phyloP scores from a whole-genome alignment of 2,888 invertebrate species.

The Andrena praecox region DNA sequence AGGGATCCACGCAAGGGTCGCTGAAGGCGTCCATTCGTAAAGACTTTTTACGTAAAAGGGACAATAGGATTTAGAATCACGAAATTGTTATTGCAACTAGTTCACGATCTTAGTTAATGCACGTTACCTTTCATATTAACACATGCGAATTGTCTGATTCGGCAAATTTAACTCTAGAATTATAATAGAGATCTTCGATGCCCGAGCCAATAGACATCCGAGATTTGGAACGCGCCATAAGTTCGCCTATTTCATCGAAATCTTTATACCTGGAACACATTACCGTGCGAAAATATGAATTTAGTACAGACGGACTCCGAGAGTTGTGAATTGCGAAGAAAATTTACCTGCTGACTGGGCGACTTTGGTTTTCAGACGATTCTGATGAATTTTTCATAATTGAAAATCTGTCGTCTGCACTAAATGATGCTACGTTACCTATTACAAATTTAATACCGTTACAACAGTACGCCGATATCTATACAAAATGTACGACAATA shows the following conservation, averaged over 20 bases:
- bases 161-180: constrained; percentile 80
- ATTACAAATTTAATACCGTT: constrained; percentile 28
- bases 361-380: constrained; percentile 83
- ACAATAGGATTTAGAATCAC: constrained; percentile 21
- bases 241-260: constrained; percentile 86
- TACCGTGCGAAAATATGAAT: not conserved
- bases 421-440: constrained; percentile 78
- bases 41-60: constrained; percentile 17
- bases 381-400: constrained; percentile 80
- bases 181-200: constrained; percentile 81
- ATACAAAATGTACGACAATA: too few relatives aligned
- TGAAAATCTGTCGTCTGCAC: constrained; percentile 79
- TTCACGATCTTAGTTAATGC: constrained; percentile 29
- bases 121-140: constrained; percentile 75
- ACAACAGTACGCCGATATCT: not conserved
- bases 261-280: constrained; percentile 85
- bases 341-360: constrained; percentile 84
- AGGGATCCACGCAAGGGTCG: constrained; percentile 24
- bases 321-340: not conserved
- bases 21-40: constrained; percentile 19
- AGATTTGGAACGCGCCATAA: constrained; percentile 82
- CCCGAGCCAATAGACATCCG: constrained; percentile 81
- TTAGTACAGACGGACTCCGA: not conserved
- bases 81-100: constrained; percentile 33
- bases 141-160: constrained; percentile 80